phyloP scores from a whole-genome alignment of 2,113 vertebrate genomes.

The Anoplopoma fimbria region DNA sequence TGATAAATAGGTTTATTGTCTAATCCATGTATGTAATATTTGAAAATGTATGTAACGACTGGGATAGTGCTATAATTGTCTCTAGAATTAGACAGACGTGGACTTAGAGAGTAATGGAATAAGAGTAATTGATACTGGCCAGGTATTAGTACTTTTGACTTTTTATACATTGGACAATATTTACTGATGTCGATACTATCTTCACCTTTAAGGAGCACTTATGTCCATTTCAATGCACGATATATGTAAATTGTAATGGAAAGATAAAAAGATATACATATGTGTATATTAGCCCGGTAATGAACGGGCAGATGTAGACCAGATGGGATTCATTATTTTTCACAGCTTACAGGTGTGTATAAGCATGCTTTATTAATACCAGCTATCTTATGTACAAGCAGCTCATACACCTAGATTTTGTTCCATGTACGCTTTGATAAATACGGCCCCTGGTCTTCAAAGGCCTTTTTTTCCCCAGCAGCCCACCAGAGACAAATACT shows the following conservation, averaged over 20 bases:
- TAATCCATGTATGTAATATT: not conserved
- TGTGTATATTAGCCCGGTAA: not conserved
- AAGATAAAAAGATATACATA: not conserved
- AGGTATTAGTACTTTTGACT: not conserved
- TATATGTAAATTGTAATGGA: not conserved
- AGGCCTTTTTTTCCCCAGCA: conserved; percentile 30
- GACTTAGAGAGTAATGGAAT: not conserved
- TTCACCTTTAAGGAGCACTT: not conserved
- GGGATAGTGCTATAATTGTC: not conserved
- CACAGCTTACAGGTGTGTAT: not conserved
- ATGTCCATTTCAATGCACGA: not conserved
- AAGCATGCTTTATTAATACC: conserved; percentile 6
- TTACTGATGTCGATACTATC: not conserved
- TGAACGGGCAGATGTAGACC: conserved; percentile 4
- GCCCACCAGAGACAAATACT: conserved; percentile 56
- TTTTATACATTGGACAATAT: not conserved
- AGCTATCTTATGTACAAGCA: not conserved
- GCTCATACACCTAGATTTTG: conserved; percentile 7
- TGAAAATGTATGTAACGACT: not conserved
- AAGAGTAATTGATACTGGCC: not conserved
- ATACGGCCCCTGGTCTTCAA: conserved; percentile 21
- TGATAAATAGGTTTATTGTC: not conserved
- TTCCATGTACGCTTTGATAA: conserved; percentile 26
- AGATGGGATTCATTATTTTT: conserved; percentile 14
- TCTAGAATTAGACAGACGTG: not conserved